Percentiles rank a stretch among this genome's conserved stretches.
Conservation (phyloP, 2,113 vertebrate genomes). For the Planiliza haematocheilus region DNA sequence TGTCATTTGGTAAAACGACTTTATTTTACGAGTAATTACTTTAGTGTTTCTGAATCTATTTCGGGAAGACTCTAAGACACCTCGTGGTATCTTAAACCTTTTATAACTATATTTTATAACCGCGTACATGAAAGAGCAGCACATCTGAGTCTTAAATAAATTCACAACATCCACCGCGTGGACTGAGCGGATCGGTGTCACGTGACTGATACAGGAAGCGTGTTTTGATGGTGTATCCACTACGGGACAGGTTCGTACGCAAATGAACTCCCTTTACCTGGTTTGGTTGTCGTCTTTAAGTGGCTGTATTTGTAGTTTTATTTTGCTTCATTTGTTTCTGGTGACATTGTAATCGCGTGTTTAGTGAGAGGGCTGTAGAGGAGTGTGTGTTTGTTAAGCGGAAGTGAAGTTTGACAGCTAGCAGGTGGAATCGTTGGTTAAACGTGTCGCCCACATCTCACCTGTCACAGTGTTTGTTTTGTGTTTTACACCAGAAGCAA, state of each 20-base stretch:
- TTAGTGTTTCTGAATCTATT: no score
- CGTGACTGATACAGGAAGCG: constrained; percentile 73
- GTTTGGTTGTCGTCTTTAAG: background rate
- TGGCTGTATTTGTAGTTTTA: no score
- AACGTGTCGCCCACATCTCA: background rate
- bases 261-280: background rate
- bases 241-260: constrained; percentile 52
- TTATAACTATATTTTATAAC: no score
- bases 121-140: no score
- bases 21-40: no score
- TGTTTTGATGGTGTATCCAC: background rate
- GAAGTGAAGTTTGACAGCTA: constrained; percentile 61
- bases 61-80: no score
- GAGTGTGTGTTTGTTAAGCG: background rate
- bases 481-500: background rate
- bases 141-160: background rate
- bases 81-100: no score
- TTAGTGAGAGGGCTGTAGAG: rapidly evolving
- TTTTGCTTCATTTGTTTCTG: background rate
- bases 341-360: rapidly evolving
- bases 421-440: constrained; percentile 63
- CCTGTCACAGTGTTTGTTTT: background rate
- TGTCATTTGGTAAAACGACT: no score
- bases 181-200: constrained; percentile 19
- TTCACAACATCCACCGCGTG: background rate